Base-by-base conservation (phyloP, 2,888 invertebrate genomes). In the Diploptera punctata region DNA sequence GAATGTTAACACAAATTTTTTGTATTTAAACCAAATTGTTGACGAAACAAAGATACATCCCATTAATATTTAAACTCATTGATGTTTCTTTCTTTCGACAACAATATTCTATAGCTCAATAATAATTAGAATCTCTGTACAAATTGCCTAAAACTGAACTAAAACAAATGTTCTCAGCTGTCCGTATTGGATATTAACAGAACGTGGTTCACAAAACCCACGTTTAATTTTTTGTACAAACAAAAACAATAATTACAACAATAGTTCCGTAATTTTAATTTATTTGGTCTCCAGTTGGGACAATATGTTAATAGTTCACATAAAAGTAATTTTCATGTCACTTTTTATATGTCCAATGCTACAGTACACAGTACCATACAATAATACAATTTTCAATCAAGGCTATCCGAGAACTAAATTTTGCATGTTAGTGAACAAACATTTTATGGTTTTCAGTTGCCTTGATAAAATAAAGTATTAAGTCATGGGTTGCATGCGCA, bases 401-500 rank as follows among this genome's bases (percentile, higher is more conserved):
- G 44, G 47, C 29, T 33, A 19, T 24, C 5, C 24, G 47, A 10
- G 10, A 65, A 65, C 44, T 29, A 29, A 47, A 16, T 18, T 47
- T 24, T 43, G 44, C 16, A 49, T 68, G 68, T 54, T 24, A 19
- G 13, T 7, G 10, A 19, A 68, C 52, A 54, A 29, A 70, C 49
- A 61, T 21, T 44, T 24, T 18, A 21, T 57, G 43, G 33, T 60
- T 69, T 57, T 60, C 24, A 38, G 29, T 16, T 43, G 69, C 43
- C 44, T 69, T 69, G 69, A 24, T 67, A 69, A n/a, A 68, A 47
- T 26, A 65, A 13, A 52, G 33, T 49, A 70, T 68, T 68, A 43
- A 68, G 54, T 67, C 67, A 70, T 70, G 73, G 70, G 62, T 73
- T 70, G 69, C 70, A 70, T 73, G 49, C 24, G 21, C 47, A 73